Evolutionary conservation across 2,888 invertebrate species (phyloP), one percentile per base, ranked within the genome.

Genomic region (Enchytraeus crypticus): DNA sequence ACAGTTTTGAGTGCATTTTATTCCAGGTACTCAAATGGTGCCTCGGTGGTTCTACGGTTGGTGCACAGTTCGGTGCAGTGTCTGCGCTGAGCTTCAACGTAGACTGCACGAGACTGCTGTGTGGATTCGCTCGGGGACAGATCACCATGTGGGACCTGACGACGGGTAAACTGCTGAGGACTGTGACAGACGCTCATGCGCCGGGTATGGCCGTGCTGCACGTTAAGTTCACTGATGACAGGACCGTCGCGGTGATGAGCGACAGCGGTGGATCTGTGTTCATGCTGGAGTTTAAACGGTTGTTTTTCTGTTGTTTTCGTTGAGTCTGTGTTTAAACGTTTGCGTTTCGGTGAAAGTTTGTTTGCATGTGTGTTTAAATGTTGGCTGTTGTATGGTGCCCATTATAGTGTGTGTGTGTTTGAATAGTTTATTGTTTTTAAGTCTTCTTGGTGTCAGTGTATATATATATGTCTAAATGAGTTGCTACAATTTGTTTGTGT

Each of bases 241-340:
- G 86, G 4, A 85, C 86, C 30, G 77, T 89, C 62, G 90, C 89
- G 0, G 80, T 90, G 33, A 87, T 88, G 70, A 88, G 91, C 26
- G 96, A 97, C 74, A 90, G 89, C 53, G 91, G 93, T 2, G 97
- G 97, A 0, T 96, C 93, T 1, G 95, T 97, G 1, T 97, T 93
- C 85, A 88, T 92, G 68, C 82, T 96, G 43, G 89, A 87, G 71
- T 93, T 95, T 74, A 90, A 89, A 79, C 79, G 73, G 14, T n/a
- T n/a, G n/a, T n/a, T n/a, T n/a, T n/a, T n/a, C n/a, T n/a, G n/a
- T n/a, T n/a, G n/a, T n/a, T n/a, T n/a, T n/a, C n/a, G n/a, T n/a
- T n/a, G n/a, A n/a, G n/a, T n/a, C n/a, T n/a, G n/a, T n/a, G n/a
- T n/a, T n/a, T n/a, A n/a, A n/a, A n/a, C n/a, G n/a, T n/a, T n/a